Base-by-base conservation (phyloP, 2,888 invertebrate species). In the Sarcophaga rosellei region DNA sequence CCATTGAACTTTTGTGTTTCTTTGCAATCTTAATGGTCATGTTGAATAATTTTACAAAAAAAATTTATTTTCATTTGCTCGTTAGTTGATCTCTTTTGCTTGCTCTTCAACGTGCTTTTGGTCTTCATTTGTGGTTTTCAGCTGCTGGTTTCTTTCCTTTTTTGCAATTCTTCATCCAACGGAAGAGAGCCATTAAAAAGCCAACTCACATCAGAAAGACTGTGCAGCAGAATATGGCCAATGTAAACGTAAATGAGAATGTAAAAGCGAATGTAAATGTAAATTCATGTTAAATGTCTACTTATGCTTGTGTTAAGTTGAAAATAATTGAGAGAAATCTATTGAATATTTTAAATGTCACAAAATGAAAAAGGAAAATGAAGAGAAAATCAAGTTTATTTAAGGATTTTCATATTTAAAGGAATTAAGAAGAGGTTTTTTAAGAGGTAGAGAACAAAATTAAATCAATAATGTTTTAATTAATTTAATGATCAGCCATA, bases 241-340 rank as follows among this genome's bases (percentile, higher is more conserved):
- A 53, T 53, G 53, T 53, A 53, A 53, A 35, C 35, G 35, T 35
- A 35, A 35, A 35, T 35, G 5, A 1, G 6, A 25, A 35, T 35
- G 35, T 35, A 35, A 35, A 35, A 6, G 35, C 6, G 35, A 35
- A 35, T 35, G 35, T 6, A 25, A 72, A 72, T 59, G 44, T 72
- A 72, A 72, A 62, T 76, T 45, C 77, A 73, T 82, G 74, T 78
- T 68, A 74, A 70, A 81, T 70, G 75, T 65, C 62, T 69, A 23
- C 53, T 75, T 53, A 17, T 12, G 5, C 53, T 53, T 53, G 53
- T 79, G 76, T 79, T 82, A 73, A 76, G 72, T 66, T 70, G 72
- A 82, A 76, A 66, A 65, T 76, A 82, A 76, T 72, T 66, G 82
- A 82, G 82, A 72, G 20, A 68, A 53, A 81, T 81, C 68, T 75